phyloP scores from a whole-genome alignment of 2,797 vertebrate species.

The Cossypha polioptera region DNA sequence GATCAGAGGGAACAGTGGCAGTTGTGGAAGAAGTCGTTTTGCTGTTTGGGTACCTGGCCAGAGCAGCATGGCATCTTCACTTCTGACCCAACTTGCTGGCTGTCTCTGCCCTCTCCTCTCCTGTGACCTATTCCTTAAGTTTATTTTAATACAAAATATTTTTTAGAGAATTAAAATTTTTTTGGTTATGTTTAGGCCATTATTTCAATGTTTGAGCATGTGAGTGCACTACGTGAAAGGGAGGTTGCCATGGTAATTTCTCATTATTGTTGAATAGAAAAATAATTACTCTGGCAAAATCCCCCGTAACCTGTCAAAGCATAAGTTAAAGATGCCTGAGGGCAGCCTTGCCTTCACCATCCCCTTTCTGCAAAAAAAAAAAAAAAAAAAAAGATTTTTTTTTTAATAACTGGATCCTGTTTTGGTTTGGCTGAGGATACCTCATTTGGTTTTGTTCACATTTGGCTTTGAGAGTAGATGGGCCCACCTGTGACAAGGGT shows the following conservation, averaged over 20 bases:
- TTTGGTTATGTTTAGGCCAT: constrained; percentile 63
- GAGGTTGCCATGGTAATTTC: constrained; percentile 86
- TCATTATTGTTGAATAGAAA: constrained; percentile 87
- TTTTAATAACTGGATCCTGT: not conserved
- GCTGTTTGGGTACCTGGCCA: not conserved
- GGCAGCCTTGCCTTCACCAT: constrained; percentile 71
- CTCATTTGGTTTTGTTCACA: constrained; percentile 3
- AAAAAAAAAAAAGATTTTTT: not conserved
- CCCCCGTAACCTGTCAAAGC: constrained; percentile 82
- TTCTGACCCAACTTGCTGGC: not conserved
- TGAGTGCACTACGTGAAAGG: constrained; percentile 72
- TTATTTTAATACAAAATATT: constrained; percentile 68
- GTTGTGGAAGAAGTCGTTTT: not conserved
- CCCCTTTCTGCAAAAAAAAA: constrained; percentile 46
- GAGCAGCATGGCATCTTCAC: not conserved
- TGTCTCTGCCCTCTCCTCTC: not conserved
- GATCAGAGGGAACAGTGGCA: constrained; percentile 8
- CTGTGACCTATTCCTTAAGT: constrained; percentile 62
- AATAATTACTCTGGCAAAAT: constrained; percentile 86
- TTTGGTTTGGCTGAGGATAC: not conserved
- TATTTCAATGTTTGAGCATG: constrained; percentile 74
- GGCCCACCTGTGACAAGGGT: constrained; percentile 34
- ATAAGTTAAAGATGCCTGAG: constrained; percentile 81
- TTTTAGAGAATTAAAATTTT: constrained; percentile 62
- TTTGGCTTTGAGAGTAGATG: not conserved